A percentile compares a stretch with the other conserved stretches of the same genome.
Conservation (phyloP, 2,113 vertebrate genomes). For the Orycteropus afer region DNA sequence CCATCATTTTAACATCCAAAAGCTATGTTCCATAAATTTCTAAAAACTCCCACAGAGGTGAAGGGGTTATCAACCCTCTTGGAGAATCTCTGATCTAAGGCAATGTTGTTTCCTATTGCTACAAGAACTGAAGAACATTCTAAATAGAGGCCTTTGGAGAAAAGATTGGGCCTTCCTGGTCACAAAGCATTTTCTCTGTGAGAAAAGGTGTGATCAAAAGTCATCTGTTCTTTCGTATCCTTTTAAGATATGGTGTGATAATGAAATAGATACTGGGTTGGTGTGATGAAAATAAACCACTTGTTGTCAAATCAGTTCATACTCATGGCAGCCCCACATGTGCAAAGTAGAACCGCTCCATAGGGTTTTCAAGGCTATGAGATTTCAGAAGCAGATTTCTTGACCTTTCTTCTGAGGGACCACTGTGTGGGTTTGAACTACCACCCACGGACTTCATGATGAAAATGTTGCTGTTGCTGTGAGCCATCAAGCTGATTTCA, state of each 20-base stretch:
- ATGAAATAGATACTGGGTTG: background rate
- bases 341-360: background rate
- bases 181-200: background rate
- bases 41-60: background rate
- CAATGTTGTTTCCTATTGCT: background rate
- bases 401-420: background rate
- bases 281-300: background rate
- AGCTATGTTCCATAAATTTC: background rate
- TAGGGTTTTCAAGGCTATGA: background rate
- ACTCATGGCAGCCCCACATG: background rate
- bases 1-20: background rate
- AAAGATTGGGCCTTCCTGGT: background rate
- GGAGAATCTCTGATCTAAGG: background rate
- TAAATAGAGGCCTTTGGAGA: background rate
- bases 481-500: background rate
- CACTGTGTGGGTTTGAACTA: background rate
- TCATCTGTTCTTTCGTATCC: background rate
- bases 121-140: background rate
- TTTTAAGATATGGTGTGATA: background rate
- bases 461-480: background rate
- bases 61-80: background rate
- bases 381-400: background rate
- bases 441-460: background rate
- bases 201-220: background rate
- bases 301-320: background rate